phyloP scores from a whole-genome alignment of 2,113 vertebrate species.

The Macrotus californicus region DNA sequence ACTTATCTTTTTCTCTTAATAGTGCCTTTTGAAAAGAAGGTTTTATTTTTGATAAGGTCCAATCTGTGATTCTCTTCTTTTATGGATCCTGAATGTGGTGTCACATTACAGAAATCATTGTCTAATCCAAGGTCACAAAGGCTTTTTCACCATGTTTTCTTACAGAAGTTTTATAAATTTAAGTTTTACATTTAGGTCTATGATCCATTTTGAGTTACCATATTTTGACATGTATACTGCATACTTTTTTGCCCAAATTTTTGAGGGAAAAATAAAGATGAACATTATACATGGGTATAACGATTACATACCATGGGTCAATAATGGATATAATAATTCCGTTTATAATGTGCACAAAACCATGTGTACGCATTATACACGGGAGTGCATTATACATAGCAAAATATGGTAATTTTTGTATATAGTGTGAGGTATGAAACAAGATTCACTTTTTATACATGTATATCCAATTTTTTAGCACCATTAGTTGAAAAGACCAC shows the following conservation, averaged over 20 bases:
- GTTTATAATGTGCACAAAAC: no score
- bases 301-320: no score
- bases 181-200: background rate
- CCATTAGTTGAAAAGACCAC: background rate
- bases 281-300: no score
- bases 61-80: background rate
- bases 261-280: no score
- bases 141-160: background rate
- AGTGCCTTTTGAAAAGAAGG: background rate
- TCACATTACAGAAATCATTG: background rate
- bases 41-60: background rate
- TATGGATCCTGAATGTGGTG: background rate
- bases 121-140: background rate
- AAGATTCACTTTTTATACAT: background rate
- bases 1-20: background rate
- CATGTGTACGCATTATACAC: no score
- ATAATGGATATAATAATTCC: no score
- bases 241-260: no score
- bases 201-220: background rate
- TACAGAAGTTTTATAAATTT: background rate
- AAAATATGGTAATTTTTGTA: background rate
- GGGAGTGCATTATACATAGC: no score
- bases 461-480: background rate
- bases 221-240: no score
- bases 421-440: background rate